These are phyloP conservation scores for Xestobium rufovillosum DNA, from an alignment of 2,888 invertebrate species.

Conservation along the genomic window DNA sequence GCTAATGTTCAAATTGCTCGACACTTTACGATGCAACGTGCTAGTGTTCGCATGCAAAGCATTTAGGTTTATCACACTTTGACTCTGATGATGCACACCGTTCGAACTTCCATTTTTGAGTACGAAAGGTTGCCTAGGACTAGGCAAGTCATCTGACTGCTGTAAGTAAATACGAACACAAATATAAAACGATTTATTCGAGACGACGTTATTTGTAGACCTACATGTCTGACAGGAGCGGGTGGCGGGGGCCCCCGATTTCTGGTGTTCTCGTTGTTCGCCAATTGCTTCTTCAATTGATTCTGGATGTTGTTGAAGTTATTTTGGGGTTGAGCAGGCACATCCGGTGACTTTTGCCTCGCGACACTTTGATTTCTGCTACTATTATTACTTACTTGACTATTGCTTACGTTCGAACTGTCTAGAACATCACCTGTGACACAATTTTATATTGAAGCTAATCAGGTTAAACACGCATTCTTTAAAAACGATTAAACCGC, in stretches of 20 bases:
- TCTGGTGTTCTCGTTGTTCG: conserved; percentile 48
- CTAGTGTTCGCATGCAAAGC: conserved; percentile 30
- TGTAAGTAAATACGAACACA: conserved; percentile 9
- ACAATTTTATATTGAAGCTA: no score
- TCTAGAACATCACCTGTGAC: conserved; percentile 1
- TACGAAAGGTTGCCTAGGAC: conserved; percentile 13
- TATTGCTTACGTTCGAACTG: conserved; percentile 11
- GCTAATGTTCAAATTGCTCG: conserved; percentile 38
- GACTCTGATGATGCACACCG: conserved; percentile 22
- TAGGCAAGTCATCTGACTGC: conserved; percentile 19
- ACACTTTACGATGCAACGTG: conserved; percentile 39
- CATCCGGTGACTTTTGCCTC: conserved; percentile 16
- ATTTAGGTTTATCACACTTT: conserved; percentile 5
- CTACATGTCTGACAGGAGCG: conserved; percentile 53
- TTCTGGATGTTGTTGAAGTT: conserved; percentile 36
- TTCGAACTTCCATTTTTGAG: conserved; percentile 22
- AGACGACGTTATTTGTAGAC: no score
- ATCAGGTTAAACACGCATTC: no score
- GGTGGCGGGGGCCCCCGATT: conserved; percentile 78
- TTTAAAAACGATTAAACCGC: no score
- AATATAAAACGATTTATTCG: no score
- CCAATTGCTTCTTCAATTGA: conserved; percentile 40
- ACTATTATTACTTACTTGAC: conserved; percentile 20
- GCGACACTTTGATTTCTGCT: conserved; percentile 16
- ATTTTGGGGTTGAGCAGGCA: conserved; percentile 25